Conservation (phyloP, 2,888 invertebrate species). For the Leucophenga maculata region DNA sequence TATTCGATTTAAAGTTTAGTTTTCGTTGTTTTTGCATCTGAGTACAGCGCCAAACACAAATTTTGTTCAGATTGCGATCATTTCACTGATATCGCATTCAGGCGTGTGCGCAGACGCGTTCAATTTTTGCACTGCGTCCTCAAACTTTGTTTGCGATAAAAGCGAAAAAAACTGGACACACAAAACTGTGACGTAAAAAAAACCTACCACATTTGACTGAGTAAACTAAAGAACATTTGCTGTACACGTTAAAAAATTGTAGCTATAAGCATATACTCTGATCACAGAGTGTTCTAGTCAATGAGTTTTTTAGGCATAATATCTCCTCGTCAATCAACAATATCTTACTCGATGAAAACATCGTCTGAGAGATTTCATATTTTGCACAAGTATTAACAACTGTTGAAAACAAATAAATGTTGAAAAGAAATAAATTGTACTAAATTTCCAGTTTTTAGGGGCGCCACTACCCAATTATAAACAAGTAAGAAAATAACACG, state of each 20-base stretch:
- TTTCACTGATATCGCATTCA: conserved; percentile 61
- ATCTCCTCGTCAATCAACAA: too few species aligned
- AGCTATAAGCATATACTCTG: too few species aligned
- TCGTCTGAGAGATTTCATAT: too few species aligned
- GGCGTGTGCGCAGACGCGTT: conserved; percentile 57
- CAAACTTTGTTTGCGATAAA: background rate
- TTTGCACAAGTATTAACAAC: too few species aligned
- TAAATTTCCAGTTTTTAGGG: too few species aligned
- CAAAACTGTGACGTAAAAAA: conserved; percentile 67
- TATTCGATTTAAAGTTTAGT: conserved; percentile 37
- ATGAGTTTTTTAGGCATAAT: too few species aligned
- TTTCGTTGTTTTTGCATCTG: conserved; percentile 22
- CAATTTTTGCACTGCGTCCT: background rate
- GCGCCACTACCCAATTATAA: too few species aligned
- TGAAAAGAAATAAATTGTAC: too few species aligned
- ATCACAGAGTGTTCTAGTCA: too few species aligned
- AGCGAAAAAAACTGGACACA: conserved; percentile 43
- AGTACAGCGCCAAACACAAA: conserved; percentile 62
- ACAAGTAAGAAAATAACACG: too few species aligned
- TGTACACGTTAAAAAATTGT: conserved; percentile 44
- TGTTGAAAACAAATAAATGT: too few species aligned
- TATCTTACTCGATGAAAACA: too few species aligned
- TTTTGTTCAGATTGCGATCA: conserved; percentile 66
- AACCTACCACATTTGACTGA: conserved; percentile 57
- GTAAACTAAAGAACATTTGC: conserved; percentile 47